Conservation (phyloP, 2,888 invertebrate genomes). For the Noctua pronuba region DNA sequence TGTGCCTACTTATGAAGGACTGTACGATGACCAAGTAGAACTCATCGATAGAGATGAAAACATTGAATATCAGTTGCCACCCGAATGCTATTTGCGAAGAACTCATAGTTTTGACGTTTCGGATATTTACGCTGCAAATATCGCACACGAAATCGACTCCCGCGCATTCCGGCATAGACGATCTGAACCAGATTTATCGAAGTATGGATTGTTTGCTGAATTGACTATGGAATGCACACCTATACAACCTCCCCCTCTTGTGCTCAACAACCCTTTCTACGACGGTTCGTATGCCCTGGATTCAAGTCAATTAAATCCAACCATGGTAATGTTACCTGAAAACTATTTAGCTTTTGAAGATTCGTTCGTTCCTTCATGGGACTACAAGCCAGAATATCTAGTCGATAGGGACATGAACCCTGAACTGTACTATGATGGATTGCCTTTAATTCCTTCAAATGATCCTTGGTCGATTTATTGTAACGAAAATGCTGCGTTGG, state of each 20-base stretch:
- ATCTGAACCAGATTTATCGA: slow-evolving; percentile 88
- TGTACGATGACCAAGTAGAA: slow-evolving; percentile 76
- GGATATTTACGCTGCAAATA: slow-evolving; percentile 80
- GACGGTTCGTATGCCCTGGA: slow-evolving; percentile 85
- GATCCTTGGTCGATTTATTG: slow-evolving; percentile 87
- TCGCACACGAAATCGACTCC: slow-evolving; percentile 76
- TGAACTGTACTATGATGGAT: slow-evolving; percentile 83
- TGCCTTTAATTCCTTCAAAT: slow-evolving; percentile 84
- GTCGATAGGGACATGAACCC: slow-evolving; percentile 78
- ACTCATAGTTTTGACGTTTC: slow-evolving; percentile 87
- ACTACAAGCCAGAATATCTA: slow-evolving; percentile 83
- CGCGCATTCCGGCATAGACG: slow-evolving; percentile 76
- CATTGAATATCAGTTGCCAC: slow-evolving; percentile 73
- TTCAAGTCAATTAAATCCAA: slow-evolving; percentile 78
- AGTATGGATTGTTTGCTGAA: slow-evolving; percentile 85
- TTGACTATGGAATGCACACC: slow-evolving; percentile 81
- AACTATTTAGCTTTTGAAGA: slow-evolving; percentile 89
- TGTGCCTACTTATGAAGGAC: slow-evolving; percentile 82
- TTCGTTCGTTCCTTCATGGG: slow-evolving; percentile 87
- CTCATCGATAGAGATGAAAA: slow-evolving; percentile 74
- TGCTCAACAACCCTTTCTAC: slow-evolving; percentile 89
- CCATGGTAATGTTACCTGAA: slow-evolving; percentile 86
- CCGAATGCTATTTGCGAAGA: slow-evolving; percentile 80
- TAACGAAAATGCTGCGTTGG: slow-evolving; percentile 80
- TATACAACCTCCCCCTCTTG: slow-evolving; percentile 81